phyloP scores from a whole-genome alignment of 2,113 vertebrate genomes.

The Vicugna pacos region DNA sequence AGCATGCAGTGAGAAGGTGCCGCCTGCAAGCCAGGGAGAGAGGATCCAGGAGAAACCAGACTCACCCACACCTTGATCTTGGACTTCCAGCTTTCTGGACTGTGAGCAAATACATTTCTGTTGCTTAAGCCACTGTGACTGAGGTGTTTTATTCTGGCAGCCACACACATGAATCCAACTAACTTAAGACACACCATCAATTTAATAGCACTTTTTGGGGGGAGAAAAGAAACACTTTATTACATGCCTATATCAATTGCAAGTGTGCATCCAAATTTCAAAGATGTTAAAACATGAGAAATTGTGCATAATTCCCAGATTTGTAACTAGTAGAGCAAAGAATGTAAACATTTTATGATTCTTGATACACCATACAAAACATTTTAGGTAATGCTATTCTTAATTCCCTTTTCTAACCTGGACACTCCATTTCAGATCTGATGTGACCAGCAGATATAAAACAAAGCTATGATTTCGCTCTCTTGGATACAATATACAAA shows the following conservation, averaged over 20 bases:
- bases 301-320: neutral
- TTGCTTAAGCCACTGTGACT: too few species aligned
- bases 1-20: neutral
- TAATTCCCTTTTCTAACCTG: neutral
- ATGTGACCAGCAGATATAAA: neutral
- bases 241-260: neutral
- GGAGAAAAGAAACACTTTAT: neutral
- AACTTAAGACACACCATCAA: neutral
- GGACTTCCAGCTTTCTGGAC: neutral
- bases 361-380: neutral
- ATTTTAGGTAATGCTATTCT: neutral
- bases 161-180: neutral
- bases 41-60: neutral
- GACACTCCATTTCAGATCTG: neutral
- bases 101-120: neutral
- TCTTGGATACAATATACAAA: neutral
- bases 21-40: neutral
- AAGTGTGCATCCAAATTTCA: conserved; percentile 22
- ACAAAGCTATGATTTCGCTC: neutral
- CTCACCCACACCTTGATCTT: neutral
- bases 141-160: neutral
- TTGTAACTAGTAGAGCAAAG: conserved; percentile 12
- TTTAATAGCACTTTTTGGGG: neutral
- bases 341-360: neutral
- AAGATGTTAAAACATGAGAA: neutral